These are phyloP conservation scores for Dinocampus coccinellae DNA, from an alignment of 2,888 invertebrate genomes.

Conservation along the genomic window DNA sequence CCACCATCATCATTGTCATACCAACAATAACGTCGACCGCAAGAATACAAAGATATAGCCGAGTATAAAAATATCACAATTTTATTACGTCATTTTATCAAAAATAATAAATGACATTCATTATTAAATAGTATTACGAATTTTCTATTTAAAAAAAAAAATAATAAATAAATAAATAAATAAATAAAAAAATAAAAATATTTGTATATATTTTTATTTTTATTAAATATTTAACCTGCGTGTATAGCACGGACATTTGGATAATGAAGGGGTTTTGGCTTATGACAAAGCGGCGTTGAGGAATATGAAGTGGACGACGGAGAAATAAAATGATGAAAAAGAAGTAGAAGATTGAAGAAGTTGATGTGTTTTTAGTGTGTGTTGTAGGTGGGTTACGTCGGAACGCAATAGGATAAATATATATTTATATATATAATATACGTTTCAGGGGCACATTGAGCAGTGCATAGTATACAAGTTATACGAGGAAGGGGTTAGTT, in stretches of 20 bases:
- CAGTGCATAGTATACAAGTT: conserved; percentile 10
- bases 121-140: too few relatives aligned
- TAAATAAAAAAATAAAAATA: neutral
- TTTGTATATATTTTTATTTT: neutral
- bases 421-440: neutral
- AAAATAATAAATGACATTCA: neutral
- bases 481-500: conserved; percentile 60
- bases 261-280: conserved; percentile 47
- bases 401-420: conserved; percentile 13
- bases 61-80: conserved; percentile 6
- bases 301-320: conserved; percentile 37
- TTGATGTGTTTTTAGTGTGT: conserved; percentile 28
- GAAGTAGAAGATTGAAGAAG: conserved; percentile 24
- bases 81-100: neutral
- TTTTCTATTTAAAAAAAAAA: conserved; percentile 12
- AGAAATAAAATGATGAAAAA: conserved; percentile 34
- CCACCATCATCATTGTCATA: neutral
- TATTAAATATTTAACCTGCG: conserved; percentile 31
- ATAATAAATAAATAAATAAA: neutral
- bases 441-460: conserved; percentile 1
- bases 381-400: conserved; percentile 25
- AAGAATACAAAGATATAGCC: conserved; percentile 4
- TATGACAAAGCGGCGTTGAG: conserved; percentile 26
- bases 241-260: conserved; percentile 52
- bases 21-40: conserved; percentile 31